Conservation (phyloP, 2,888 invertebrate genomes). For the Melanargia galathea region DNA sequence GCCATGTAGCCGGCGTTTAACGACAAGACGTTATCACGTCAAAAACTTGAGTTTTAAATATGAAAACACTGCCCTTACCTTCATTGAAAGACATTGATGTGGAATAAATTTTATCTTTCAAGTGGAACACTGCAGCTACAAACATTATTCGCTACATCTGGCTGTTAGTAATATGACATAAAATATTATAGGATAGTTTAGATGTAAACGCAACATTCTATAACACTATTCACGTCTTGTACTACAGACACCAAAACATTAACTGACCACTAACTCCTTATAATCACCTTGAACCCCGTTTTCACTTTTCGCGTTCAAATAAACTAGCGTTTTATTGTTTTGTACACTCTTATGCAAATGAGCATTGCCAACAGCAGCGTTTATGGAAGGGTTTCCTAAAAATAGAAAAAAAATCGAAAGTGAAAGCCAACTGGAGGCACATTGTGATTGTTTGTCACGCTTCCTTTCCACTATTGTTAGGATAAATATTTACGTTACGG, state of each 20-base stretch:
- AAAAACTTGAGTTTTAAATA: background rate
- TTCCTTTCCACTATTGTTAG: slow-evolving; percentile 64
- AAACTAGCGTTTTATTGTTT: slow-evolving; percentile 69
- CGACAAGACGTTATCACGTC: too few relatives aligned
- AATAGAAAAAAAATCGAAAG: slow-evolving; percentile 71
- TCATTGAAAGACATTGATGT: background rate
- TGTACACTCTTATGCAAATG: slow-evolving; percentile 77
- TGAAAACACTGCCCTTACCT: background rate
- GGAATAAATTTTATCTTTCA: background rate
- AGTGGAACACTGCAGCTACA: background rate
- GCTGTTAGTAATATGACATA: background rate
- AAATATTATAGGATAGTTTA: background rate
- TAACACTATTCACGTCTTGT: slow-evolving; percentile 59
- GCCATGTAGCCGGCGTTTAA: too few relatives aligned
- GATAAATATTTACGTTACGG: slow-evolving; percentile 77
- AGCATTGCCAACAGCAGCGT: slow-evolving; percentile 68
- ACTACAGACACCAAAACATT: slow-evolving; percentile 63
- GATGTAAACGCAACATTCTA: slow-evolving; percentile 23
- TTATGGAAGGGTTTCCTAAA: slow-evolving; percentile 74
- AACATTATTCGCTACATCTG: background rate
- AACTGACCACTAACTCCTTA: slow-evolving; percentile 59
- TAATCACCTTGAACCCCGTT: slow-evolving; percentile 70
- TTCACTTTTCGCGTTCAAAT: slow-evolving; percentile 78
- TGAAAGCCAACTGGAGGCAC: slow-evolving; percentile 76
- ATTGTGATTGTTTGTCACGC: slow-evolving; percentile 69